These are phyloP conservation scores for Cephalotes varians DNA, from an alignment of 2,888 invertebrate species.

Conservation along the genomic window DNA sequence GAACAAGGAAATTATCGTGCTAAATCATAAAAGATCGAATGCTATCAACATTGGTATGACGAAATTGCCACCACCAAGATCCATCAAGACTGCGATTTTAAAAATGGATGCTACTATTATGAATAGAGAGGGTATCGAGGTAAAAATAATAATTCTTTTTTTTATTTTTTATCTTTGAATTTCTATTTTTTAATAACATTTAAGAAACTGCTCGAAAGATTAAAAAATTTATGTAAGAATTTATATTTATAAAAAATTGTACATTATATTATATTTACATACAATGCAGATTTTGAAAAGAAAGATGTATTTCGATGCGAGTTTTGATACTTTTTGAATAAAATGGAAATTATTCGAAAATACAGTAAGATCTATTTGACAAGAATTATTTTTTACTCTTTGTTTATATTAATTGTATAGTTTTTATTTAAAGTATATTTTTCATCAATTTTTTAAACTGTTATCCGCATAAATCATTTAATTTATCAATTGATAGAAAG, in stretches of 20 bases:
- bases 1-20: constrained; percentile 96
- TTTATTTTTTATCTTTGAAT: not conserved
- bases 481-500: constrained; percentile 33
- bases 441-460: constrained; percentile 35
- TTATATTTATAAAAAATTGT: no score
- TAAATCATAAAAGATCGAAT: constrained; percentile 99
- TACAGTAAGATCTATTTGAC: not conserved
- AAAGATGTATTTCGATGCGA: not conserved
- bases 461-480: constrained; percentile 46
- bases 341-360: constrained; percentile 8
- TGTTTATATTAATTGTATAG: not conserved
- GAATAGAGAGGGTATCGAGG: constrained; percentile 98
- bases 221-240: no score
- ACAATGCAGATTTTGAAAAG: not conserved
- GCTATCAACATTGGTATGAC: constrained; percentile 99
- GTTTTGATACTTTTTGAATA: not conserved
- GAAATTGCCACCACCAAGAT: constrained; percentile 98
- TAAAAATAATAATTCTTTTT: constrained; percentile 76
- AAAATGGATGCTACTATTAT: constrained; percentile 99
- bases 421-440: constrained; percentile 30
- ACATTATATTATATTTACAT: no score
- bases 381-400: not conserved
- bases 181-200: not conserved
- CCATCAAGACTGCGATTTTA: constrained; percentile 99
- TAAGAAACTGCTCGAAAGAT: not conserved